A percentile compares a stretch with the other conserved stretches of the same genome.
These are phyloP conservation scores for Melanotaenia boesemani DNA, from an alignment of 2,797 vertebrate genomes.

Conservation along the genomic window DNA sequence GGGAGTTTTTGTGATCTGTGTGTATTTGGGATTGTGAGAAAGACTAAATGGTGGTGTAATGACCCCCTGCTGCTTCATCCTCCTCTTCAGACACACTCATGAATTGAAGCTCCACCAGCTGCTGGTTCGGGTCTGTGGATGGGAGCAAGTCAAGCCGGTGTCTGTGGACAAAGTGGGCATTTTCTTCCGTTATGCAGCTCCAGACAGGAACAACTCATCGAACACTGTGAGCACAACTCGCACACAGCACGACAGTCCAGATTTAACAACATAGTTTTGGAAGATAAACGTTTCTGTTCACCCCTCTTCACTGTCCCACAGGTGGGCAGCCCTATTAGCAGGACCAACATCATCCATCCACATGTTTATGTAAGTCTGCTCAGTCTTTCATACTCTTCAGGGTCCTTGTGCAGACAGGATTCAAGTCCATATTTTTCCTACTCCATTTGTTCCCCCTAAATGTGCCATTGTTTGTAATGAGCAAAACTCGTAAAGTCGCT, in stretches of 20 bases:
- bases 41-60: too few relatives aligned
- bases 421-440: too few relatives aligned
- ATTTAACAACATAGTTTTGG: neutral
- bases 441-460: too few relatives aligned
- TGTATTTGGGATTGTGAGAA: neutral
- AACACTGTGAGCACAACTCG: slow-evolving; percentile 85
- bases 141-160: slow-evolving; percentile 97
- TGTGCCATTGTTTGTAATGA: too few relatives aligned
- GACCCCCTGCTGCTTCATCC: neutral
- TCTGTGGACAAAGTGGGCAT: slow-evolving; percentile 98
- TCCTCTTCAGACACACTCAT: slow-evolving; percentile 91
- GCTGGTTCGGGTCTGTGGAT: slow-evolving; percentile 94
- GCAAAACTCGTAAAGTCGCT: too few relatives aligned
- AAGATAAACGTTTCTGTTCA: neutral
- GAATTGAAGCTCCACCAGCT: slow-evolving; percentile 96
- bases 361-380: slow-evolving; percentile 90
- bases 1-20: neutral
- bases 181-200: slow-evolving; percentile 95
- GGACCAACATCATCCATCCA: slow-evolving; percentile 97
- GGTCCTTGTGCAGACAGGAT: neutral
- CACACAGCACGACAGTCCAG: too few relatives aligned
- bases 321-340: slow-evolving; percentile 96
- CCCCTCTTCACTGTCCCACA: slow-evolving; percentile 55
- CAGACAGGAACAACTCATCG: slow-evolving; percentile 93
- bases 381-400: neutral